Evolutionary conservation across 2,888 invertebrate species (phyloP).

Genomic region (Podotricha telesiphe): DNA sequence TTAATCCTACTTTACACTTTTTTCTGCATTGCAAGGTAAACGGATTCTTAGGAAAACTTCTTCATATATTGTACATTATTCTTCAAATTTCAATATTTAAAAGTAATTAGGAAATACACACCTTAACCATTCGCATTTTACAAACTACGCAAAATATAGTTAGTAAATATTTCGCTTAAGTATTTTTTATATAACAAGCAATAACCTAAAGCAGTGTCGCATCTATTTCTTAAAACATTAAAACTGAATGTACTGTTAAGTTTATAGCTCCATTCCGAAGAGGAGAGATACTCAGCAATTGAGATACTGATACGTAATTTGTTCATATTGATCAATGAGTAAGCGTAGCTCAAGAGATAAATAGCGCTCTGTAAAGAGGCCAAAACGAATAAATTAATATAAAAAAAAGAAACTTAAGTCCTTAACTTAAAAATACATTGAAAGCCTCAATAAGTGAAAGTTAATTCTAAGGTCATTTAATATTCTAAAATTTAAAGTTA

Average conservation of each 20-base stretch:
- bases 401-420: background rate
- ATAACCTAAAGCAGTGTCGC: background rate
- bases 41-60: background rate
- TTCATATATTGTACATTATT: background rate
- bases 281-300: slow-evolving; percentile 13
- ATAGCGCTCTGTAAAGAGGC: background rate
- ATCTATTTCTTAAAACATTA: slow-evolving; percentile 9
- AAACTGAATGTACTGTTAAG: slow-evolving; percentile 2
- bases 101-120: too few relatives aligned
- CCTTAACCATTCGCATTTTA: background rate
- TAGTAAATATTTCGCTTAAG: background rate
- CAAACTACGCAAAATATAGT: background rate
- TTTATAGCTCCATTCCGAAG: slow-evolving; percentile 11
- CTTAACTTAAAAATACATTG: too few relatives aligned
- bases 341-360: background rate
- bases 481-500: too few relatives aligned
- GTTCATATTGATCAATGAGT: slow-evolving; percentile 10
- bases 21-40: too few relatives aligned
- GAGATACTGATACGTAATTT: slow-evolving; percentile 13
- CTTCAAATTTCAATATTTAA: background rate
- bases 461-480: too few relatives aligned
- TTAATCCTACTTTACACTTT: too few relatives aligned
- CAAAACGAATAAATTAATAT: background rate
- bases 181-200: background rate
- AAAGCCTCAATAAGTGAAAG: too few relatives aligned